These are phyloP conservation scores for Sinonovacula constricta DNA, from an alignment of 1,140 invertebrate species.

Conservation along the genomic window DNA sequence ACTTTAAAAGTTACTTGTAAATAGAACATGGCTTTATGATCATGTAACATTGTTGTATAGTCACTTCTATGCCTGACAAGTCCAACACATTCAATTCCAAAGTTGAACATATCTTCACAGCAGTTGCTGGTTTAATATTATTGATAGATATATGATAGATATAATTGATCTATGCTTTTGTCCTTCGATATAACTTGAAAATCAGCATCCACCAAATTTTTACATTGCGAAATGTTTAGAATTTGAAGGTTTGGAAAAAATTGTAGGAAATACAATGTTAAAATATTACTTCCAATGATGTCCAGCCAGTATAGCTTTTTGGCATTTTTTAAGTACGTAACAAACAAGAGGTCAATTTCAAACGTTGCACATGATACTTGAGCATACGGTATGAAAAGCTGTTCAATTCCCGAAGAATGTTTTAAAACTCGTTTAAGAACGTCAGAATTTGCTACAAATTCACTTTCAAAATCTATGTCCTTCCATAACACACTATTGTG, in stretches of 20 bases:
- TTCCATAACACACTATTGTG: background rate
- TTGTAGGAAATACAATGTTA: background rate
- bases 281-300: background rate
- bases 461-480: background rate
- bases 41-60: no score
- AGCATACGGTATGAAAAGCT: background rate
- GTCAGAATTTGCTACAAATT: background rate
- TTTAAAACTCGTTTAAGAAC: background rate
- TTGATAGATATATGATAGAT: no score
- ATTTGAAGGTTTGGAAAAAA: background rate
- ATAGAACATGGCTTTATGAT: no score
- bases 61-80: no score
- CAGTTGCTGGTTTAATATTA: no score
- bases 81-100: no score
- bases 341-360: background rate
- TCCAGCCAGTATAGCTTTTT: background rate
- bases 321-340: background rate
- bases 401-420: background rate
- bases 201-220: no score
- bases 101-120: no score
- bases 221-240: no score
- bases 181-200: no score
- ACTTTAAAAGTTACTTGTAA: no score
- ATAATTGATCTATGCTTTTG: no score
- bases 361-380: background rate